Conservation (phyloP, 2,113 vertebrate genomes). For the Corythornis cristatus region DNA sequence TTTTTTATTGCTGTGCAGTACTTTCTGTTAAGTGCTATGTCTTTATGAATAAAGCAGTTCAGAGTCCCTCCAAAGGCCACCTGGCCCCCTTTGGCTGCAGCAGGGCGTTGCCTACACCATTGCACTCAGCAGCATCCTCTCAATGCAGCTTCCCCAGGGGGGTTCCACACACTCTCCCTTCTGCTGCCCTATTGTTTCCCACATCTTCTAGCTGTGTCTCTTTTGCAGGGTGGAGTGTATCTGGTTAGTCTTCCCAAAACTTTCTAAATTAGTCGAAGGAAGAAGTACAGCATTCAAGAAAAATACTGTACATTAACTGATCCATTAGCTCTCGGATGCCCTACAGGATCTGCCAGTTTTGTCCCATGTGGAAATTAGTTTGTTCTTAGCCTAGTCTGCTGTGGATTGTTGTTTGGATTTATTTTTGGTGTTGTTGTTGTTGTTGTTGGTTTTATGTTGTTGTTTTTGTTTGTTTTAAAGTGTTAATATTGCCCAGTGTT, state of each 20-base stretch:
- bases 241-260: background rate
- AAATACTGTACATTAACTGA: rapidly evolving
- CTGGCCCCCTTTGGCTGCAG: background rate
- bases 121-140: background rate
- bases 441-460: background rate
- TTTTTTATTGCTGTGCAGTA: rapidly evolving
- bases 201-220: background rate
- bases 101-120: rapidly evolving
- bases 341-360: background rate
- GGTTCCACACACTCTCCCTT: background rate
- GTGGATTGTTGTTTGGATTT: background rate
- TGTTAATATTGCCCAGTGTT: background rate
- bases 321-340: background rate
- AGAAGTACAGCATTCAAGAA: background rate
- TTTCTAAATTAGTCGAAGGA: background rate
- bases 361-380: background rate
- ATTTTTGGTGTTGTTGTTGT: background rate
- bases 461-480: background rate
- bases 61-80: no score
- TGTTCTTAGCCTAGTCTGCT: background rate
- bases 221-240: background rate
- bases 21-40: rapidly evolving
- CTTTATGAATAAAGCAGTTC: background rate
- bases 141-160: rapidly evolving
- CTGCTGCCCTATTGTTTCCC: background rate